These are phyloP conservation scores for Meloidogyne chitwoodi DNA, from an alignment of 1,140 invertebrate genomes.

Conservation along the genomic window DNA sequence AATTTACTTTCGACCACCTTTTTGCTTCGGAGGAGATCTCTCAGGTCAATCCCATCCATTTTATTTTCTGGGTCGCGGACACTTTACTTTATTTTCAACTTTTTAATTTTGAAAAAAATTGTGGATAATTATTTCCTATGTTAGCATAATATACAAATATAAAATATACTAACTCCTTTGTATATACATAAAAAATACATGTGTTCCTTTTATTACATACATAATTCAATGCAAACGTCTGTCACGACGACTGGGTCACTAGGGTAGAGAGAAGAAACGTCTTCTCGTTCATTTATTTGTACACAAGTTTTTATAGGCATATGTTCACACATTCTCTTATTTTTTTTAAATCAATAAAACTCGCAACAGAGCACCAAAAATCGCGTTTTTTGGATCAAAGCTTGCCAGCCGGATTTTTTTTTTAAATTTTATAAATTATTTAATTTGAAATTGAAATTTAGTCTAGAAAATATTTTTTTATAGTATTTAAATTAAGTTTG, in stretches of 20 bases:
- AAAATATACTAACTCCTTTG: too few relatives aligned
- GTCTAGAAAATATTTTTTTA: neutral
- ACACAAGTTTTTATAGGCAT: conserved; percentile 1
- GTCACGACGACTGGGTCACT: neutral
- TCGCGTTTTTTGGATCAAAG: neutral
- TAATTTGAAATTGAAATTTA: neutral
- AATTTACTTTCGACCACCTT: too few relatives aligned
- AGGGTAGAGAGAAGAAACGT: neutral
- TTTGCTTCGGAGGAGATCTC: too few relatives aligned
- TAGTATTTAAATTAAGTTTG: too few relatives aligned
- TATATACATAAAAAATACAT: neutral
- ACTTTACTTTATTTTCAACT: too few relatives aligned
- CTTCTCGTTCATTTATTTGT: neutral
- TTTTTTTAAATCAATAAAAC: neutral
- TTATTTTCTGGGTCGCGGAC: too few relatives aligned
- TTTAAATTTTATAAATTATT: neutral
- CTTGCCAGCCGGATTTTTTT: neutral
- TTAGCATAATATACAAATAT: too few relatives aligned
- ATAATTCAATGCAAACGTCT: neutral
- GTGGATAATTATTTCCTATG: too few relatives aligned
- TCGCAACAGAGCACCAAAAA: neutral
- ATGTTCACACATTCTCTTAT: neutral
- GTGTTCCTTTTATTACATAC: neutral
- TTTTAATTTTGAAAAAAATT: too few relatives aligned
- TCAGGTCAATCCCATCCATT: too few relatives aligned